A percentile compares a stretch with the other conserved stretches of the same genome.
Evolutionary conservation across 1,140 invertebrate genomes (phyloP).

Genomic region (Chrysomallon squamiferum): DNA sequence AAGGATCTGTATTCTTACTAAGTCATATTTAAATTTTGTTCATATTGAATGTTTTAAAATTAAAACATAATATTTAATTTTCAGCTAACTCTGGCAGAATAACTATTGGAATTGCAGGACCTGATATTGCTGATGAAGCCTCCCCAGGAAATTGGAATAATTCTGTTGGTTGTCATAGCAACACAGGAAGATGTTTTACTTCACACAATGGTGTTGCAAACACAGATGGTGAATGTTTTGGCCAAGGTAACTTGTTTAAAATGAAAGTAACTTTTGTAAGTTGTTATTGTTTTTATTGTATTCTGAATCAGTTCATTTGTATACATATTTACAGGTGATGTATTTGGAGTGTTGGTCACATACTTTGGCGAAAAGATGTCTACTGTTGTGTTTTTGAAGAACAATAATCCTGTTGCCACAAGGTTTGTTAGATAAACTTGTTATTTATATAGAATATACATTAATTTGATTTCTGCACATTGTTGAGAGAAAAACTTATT

Average conservation of each 20-base stretch:
- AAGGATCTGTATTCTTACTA: too few relatives aligned
- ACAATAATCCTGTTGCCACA: constrained; percentile 57
- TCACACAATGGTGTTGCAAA: constrained; percentile 54
- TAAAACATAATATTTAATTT: constrained; percentile 3
- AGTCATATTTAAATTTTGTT: too few relatives aligned
- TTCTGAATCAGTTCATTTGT: neutral
- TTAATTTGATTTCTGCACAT: too few relatives aligned
- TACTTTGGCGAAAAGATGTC: constrained; percentile 59
- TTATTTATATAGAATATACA: too few relatives aligned
- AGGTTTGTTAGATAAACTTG: too few relatives aligned
- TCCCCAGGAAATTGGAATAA: constrained; percentile 59
- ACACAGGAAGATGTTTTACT: constrained; percentile 54
- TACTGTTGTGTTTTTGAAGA: constrained; percentile 60
- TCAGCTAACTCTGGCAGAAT: constrained; percentile 54
- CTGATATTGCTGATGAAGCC: constrained; percentile 54
- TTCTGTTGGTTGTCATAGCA: constrained; percentile 60
- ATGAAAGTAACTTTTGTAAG: neutral
- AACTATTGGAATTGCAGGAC: constrained; percentile 60
- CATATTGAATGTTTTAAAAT: too few relatives aligned
- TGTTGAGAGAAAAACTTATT: too few relatives aligned
- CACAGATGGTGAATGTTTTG: constrained; percentile 54
- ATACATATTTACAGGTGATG: constrained; percentile 46
- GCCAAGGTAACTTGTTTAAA: constrained; percentile 46
- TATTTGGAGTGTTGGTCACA: constrained; percentile 57
- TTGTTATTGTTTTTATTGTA: neutral